Base-by-base conservation (phyloP, 1,140 invertebrate species). In the Daktulosphaira vitifoliae region DNA sequence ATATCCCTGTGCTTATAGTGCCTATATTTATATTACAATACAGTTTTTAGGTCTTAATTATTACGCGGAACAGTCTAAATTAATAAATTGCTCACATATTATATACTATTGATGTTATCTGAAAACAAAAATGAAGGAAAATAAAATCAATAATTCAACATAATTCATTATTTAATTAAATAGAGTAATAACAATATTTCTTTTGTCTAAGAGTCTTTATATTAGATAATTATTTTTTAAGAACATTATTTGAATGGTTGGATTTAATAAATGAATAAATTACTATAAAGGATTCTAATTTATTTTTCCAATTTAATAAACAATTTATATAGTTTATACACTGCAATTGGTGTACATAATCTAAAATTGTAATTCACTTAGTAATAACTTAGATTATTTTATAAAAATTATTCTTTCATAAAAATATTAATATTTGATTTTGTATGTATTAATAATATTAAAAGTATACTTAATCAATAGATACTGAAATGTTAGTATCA, bases 21-120 rank as follows among this genome's bases (percentile, higher is more conserved):
- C 93, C 0, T 99, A 99, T 73, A 99, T 99, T 81, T 96, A 99
- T 75, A 98, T 99, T 93, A 99, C 97, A 6, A 98, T 99, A 79
- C 96, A 67, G 91, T 97, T 2, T 81, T 92, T 39, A 94, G 94
- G 49, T 97, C 92, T 23, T 98, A 98, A 75, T 78, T 99, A 7
- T 80, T 99, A 0, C 98, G 96, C 74, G 97, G 99, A 78, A 99
- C 97, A n/a, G 96, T 96, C 22, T 99, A 99, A 81, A 98, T 99
- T 95, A 96, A 99, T 76, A 96, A 99, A 78, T 81, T 99, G 39
- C 80, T 99, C 59, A 98, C 97, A 15, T 98, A 95, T 0, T 99
- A 99, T 78, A 98, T 99, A 69, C 96, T 93, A 56, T 79, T 98
- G 44, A 96, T 98, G 92, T 80, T 91, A 65, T 92, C 88, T 59